Base-by-base conservation (phyloP, 2,797 vertebrate genomes). In the Helarctos malayanus region DNA sequence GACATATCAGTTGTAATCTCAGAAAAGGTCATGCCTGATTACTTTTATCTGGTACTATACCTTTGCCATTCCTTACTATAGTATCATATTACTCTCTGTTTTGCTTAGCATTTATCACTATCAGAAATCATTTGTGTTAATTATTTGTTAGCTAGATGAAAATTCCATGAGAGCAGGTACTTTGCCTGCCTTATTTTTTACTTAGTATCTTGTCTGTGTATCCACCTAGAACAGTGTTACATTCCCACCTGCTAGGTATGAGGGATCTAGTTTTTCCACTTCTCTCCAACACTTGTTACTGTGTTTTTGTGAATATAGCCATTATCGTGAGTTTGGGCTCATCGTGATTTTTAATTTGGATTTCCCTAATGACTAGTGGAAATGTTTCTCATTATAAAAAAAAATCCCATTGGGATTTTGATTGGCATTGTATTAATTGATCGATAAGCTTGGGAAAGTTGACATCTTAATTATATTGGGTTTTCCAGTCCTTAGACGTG, bases 121-220 rank as follows among this genome's bases (percentile, higher is more conserved):
- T 88, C 32, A 75, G 29, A 94, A 49, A 41, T 61, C 25, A 57
- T 88, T 88, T 80, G n/a, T 95, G 61, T 61, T 91, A 14, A 61
- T 91, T 95, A 80, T 38, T 81, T 87, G 56, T 75, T 91, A 82
- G 52, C 2, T 92, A 82, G 49, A 75, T 82, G 83, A 82, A 78
- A 82, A 95, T 82, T 75, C 32, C n/a, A 32, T 57, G 47, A 75
- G 29, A 92, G 5, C 49, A 76, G 25, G 21, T 75, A n/a, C 32
- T 75, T 54, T 91, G 56, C 35, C 45, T 80, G 52, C 49, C 68
- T 89, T 82, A 52, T 68, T 68, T 63, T 75, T 68, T 92, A 52
- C 23, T 61, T 63, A 61, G 23, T 85, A 18, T 84, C 27, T 75
- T 82, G 38, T 57, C 41, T 91, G 5, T 78, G 59, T 71, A 29